These are phyloP conservation scores for Strigops habroptila DNA, from an alignment of 2,113 vertebrate genomes.

Conservation along the genomic window DNA sequence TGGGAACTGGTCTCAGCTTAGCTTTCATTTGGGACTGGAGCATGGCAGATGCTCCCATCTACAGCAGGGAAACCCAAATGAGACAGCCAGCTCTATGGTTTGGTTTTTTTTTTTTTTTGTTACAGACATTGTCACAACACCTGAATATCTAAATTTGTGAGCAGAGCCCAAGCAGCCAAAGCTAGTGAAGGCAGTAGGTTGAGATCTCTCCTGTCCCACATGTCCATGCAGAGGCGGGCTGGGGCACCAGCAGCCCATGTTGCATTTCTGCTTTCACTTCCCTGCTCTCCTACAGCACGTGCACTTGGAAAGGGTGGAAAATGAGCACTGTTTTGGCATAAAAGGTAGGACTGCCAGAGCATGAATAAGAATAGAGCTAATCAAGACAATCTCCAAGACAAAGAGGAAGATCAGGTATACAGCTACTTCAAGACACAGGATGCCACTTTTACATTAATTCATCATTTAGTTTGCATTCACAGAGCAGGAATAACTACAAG, in stretches of 20 bases:
- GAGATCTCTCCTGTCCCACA: accelerated
- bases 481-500: background rate
- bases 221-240: background rate
- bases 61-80: accelerated
- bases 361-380: background rate
- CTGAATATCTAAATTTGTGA: background rate
- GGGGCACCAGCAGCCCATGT: background rate
- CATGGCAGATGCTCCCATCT: background rate
- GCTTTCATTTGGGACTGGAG: background rate
- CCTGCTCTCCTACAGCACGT: background rate
- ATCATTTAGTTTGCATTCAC: background rate
- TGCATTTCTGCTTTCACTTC: background rate
- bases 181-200: background rate
- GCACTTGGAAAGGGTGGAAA: background rate
- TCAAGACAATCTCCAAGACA: background rate
- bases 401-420: background rate
- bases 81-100: accelerated
- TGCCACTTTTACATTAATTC: background rate
- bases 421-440: background rate
- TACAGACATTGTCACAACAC: background rate
- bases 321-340: accelerated
- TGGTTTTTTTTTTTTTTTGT: background rate
- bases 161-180: background rate
- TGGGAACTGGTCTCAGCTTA: background rate
- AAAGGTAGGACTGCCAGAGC: background rate